Percentiles rank a stretch among this genome's conserved stretches.
Evolutionary conservation across 2,113 vertebrate genomes (phyloP).

Genomic region (Corapipo altera): DNA sequence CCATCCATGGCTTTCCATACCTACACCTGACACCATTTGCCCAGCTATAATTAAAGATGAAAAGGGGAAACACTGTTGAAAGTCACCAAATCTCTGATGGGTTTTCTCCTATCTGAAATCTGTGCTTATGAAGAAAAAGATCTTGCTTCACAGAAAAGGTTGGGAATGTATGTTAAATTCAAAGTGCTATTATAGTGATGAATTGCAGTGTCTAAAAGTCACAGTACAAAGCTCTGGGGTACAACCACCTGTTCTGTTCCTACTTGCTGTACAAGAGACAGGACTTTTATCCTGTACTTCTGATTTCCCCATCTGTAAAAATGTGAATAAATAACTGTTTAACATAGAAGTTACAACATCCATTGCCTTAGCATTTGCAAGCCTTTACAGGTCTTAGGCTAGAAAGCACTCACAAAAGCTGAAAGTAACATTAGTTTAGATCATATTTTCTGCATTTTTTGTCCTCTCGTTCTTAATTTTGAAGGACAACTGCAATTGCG

Average conservation of each 20-base stretch:
- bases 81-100: background rate
- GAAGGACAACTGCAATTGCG: conserved; percentile 51
- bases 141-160: background rate
- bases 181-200: background rate
- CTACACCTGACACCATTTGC: background rate
- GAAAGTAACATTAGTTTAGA: background rate
- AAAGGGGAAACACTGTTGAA: background rate
- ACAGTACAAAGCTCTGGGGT: background rate
- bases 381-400: background rate
- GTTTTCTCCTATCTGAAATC: background rate
- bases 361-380: background rate
- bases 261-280: background rate
- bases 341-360: background rate
- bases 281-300: background rate
- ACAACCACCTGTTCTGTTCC: background rate
- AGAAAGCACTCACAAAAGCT: background rate
- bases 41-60: background rate
- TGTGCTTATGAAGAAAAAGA: background rate
- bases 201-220: background rate
- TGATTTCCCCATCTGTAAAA: background rate
- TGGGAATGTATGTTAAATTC: background rate
- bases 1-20: background rate
- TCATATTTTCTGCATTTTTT: background rate
- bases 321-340: background rate
- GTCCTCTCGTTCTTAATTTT: conserved; percentile 43